These are phyloP conservation scores for Heliothis peltigera DNA, from an alignment of 2,888 invertebrate species.

Conservation along the genomic window DNA sequence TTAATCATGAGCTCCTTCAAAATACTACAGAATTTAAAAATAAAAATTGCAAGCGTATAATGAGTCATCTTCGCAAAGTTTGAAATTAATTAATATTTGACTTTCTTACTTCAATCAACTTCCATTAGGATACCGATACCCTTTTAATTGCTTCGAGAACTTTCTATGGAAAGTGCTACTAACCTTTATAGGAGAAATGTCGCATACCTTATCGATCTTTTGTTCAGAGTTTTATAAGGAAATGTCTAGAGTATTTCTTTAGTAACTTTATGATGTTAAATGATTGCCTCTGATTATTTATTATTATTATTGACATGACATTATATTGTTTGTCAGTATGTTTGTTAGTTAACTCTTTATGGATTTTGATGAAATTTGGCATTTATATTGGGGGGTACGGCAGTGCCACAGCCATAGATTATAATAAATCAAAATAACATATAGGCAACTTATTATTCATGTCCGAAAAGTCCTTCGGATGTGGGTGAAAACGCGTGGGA, in stretches of 20 bases:
- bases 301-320: no score
- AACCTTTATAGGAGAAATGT: constrained; percentile 6
- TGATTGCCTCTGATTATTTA: no score
- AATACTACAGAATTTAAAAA: constrained; percentile 4
- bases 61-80: constrained; percentile 25
- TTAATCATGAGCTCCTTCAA: not conserved
- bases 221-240: not conserved
- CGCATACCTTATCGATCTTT: not conserved
- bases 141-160: constrained; percentile 47
- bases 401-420: no score
- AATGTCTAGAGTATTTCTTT: not conserved
- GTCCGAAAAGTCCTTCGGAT: no score
- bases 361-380: no score
- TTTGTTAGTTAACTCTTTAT: no score
- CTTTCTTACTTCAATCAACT: constrained; percentile 29
- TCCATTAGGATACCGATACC: constrained; percentile 46
- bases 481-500: no score
- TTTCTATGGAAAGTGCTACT: constrained; percentile 15
- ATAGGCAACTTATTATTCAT: no score
- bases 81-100: constrained; percentile 45
- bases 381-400: no score
- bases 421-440: no score
- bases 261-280: not conserved
- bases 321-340: no score
- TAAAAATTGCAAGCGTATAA: constrained; percentile 3